These are phyloP conservation scores for Anaspis maculata DNA, from an alignment of 2,888 invertebrate genomes.

Conservation along the genomic window DNA sequence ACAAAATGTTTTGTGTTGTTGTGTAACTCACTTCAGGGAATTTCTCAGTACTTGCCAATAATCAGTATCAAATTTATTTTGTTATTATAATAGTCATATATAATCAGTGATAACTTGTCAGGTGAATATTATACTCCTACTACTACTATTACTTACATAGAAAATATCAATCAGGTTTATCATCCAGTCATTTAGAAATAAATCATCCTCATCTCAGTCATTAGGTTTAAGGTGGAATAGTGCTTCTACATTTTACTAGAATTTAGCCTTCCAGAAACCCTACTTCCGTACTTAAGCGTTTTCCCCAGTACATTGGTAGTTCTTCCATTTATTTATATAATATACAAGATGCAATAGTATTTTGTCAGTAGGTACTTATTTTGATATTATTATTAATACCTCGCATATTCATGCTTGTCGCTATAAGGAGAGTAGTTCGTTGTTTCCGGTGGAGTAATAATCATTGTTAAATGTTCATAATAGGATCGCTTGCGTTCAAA, in stretches of 20 bases:
- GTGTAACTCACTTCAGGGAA: slow-evolving; percentile 18
- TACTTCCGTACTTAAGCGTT: slow-evolving; percentile 23
- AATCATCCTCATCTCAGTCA: slow-evolving; percentile 23
- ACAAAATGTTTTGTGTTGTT: slow-evolving; percentile 25
- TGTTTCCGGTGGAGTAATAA: slow-evolving; percentile 16
- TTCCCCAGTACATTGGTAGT: slow-evolving; percentile 20
- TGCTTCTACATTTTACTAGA: slow-evolving; percentile 27
- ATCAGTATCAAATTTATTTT: slow-evolving; percentile 19
- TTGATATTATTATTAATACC: too few relatives aligned
- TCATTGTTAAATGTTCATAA: slow-evolving; percentile 18
- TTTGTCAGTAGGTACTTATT: slow-evolving; percentile 22
- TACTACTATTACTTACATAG: too few relatives aligned
- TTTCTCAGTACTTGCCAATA: slow-evolving; percentile 20
- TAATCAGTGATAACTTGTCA: slow-evolving; percentile 23
- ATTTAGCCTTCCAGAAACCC: slow-evolving; percentile 25
- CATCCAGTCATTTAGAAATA: slow-evolving; percentile 14
- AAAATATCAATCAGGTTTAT: slow-evolving; percentile 26
- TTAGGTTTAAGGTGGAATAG: slow-evolving; percentile 25
- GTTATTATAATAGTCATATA: slow-evolving; percentile 6
- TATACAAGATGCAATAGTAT: slow-evolving; percentile 2
- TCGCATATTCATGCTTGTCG: slow-evolving; percentile 29
- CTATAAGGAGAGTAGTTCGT: slow-evolving; percentile 25
- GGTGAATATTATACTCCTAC: slow-evolving; percentile 12
- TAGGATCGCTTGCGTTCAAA: slow-evolving; percentile 15
- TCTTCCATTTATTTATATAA: slow-evolving; percentile 26